phyloP scores from a whole-genome alignment of 2,888 invertebrate genomes.

The Patella depressa region DNA sequence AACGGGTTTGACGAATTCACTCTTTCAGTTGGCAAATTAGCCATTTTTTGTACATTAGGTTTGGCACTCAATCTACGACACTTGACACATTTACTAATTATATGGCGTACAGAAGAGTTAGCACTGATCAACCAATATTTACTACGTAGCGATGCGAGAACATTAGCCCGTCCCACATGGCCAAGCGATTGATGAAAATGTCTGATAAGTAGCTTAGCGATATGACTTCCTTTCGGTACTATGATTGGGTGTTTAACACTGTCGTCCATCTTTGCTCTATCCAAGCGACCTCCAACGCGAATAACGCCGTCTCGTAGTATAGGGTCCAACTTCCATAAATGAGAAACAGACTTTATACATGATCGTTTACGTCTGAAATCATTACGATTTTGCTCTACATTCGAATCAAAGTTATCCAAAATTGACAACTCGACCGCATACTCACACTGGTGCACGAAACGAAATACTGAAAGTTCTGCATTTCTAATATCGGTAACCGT shows the following conservation, averaged over 20 bases:
- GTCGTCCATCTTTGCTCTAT: too few species aligned
- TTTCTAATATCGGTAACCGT: too few species aligned
- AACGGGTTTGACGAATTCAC: constrained; percentile 17
- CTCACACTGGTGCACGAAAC: too few species aligned
- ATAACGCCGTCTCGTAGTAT: too few species aligned
- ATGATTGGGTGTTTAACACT: constrained; percentile 19
- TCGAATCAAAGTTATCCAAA: too few species aligned
- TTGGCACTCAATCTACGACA: background rate
- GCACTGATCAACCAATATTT: constrained; percentile 17
- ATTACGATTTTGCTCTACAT: too few species aligned
- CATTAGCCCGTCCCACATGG: constrained; percentile 8
- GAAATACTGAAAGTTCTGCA: too few species aligned
- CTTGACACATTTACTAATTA: constrained; percentile 2
- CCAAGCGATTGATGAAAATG: background rate
- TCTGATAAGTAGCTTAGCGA: too few species aligned
- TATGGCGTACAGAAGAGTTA: background rate
- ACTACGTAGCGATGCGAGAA: constrained; percentile 14
- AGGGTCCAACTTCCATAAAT: too few species aligned
- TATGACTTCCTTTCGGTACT: constrained; percentile 14
- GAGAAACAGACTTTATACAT: background rate
- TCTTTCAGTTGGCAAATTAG: background rate
- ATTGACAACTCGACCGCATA: too few species aligned
- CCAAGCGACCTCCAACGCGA: too few species aligned
- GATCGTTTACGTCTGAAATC: too few species aligned
- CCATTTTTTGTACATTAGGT: background rate